Evolutionary conservation across 2,113 vertebrate species (phyloP).

Genomic region (Zeus faber): DNA sequence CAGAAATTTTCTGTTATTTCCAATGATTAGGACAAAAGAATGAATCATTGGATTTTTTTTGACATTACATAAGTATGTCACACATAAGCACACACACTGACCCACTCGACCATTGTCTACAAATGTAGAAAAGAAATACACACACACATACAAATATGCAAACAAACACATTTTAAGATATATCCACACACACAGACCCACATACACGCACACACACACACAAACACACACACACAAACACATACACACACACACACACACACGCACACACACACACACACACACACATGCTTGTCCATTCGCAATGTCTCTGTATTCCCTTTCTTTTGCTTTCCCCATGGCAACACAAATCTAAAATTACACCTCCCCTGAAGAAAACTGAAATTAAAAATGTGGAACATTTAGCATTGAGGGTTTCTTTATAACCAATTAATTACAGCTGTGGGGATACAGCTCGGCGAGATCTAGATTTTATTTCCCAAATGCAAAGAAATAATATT

Average conservation of each 20-base stretch:
- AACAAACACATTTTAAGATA: neutral
- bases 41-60: too few relatives aligned
- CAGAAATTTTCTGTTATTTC: too few relatives aligned
- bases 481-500: neutral
- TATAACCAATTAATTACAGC: constrained; percentile 35
- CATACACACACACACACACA: neutral
- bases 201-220: neutral
- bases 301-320: constrained; percentile 14
- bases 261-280: neutral
- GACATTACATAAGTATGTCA: too few relatives aligned
- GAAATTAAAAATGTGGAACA: constrained; percentile 53
- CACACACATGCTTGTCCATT: constrained; percentile 15
- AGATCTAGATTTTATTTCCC: constrained; percentile 28
- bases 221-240: neutral
- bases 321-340: constrained; percentile 7
- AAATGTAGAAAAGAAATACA: too few relatives aligned
- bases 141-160: neutral
- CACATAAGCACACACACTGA: too few relatives aligned
- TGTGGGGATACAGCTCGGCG: neutral
- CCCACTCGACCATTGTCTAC: too few relatives aligned
- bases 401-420: constrained; percentile 54
- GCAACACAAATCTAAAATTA: constrained; percentile 47
- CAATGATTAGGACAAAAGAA: too few relatives aligned
- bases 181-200: neutral
- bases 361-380: constrained; percentile 46